A percentile compares a stretch with the other conserved stretches of the same genome.
These are phyloP conservation scores for Bagarius yarrelli DNA, from an alignment of 2,113 vertebrate species.

Conservation along the genomic window DNA sequence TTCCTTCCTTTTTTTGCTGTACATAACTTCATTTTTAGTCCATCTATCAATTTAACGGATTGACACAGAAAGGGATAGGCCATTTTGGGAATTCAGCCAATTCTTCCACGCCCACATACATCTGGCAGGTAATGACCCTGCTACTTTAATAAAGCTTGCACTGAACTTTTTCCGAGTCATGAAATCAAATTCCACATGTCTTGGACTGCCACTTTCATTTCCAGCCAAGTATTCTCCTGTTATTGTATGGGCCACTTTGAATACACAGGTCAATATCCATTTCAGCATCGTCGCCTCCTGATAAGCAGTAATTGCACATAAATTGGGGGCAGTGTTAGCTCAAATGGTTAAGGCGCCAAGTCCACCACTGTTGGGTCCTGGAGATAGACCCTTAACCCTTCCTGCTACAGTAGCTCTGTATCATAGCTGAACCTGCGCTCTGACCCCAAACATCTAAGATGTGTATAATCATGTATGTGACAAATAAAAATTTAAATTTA, in stretches of 20 bases:
- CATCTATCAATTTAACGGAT: slow-evolving; percentile 17
- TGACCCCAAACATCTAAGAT: too few species aligned
- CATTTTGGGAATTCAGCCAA: slow-evolving; percentile 25
- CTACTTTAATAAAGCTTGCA: background rate
- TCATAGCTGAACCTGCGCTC: too few species aligned
- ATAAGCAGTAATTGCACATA: slow-evolving; percentile 56
- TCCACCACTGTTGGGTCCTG: too few species aligned
- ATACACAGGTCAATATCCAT: slow-evolving; percentile 69
- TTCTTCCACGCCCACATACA: slow-evolving; percentile 12
- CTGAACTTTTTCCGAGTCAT: slow-evolving; percentile 22
- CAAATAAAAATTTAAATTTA: too few species aligned
- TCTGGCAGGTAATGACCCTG: slow-evolving; percentile 23
- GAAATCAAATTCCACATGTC: slow-evolving; percentile 28
- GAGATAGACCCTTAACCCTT: too few species aligned
- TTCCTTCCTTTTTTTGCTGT: background rate
- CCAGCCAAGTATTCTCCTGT: slow-evolving; percentile 38
- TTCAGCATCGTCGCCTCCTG: slow-evolving; percentile 60
- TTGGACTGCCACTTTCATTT: slow-evolving; percentile 39
- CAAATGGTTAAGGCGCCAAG: too few species aligned
- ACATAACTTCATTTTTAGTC: background rate
- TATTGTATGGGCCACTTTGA: slow-evolving; percentile 41
- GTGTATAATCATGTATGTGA: too few species aligned
- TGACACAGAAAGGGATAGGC: slow-evolving; percentile 26
- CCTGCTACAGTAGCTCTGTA: too few species aligned
- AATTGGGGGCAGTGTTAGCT: too few species aligned